Base-by-base conservation (phyloP, 2,888 invertebrate genomes). In the Drosophila robusta region DNA sequence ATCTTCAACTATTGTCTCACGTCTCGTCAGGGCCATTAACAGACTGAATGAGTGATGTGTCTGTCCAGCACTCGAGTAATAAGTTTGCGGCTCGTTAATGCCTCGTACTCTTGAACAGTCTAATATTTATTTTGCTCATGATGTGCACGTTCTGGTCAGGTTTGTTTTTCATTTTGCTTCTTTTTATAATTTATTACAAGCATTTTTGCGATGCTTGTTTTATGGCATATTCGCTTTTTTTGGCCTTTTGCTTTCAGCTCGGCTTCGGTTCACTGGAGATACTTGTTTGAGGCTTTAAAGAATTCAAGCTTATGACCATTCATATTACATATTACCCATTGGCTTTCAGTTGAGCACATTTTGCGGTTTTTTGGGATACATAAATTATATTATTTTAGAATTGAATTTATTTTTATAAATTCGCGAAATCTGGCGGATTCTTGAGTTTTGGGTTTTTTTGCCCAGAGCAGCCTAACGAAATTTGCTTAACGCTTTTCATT, bases 51-150 rank as follows among this genome's bases (percentile, higher is more conserved):
- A 63, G 58, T 58, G 29, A 45, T 46, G 18, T 41, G 66, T 32
- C 54, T 41, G 73, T 12, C 32, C 49, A 62, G 24, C 46, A 60
- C 55, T 67, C 32, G 26, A 73, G 36, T 54, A 36, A 46, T 55
- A 29, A 29, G 8, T 29, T 29, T 29, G 8, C 26, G 44, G 55
- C 39, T 41, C 9, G 29, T 49, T 47, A 39, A 38, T 7, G 52
- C 39, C 26, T 42, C 36, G 49, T 57, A 47, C 18, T 50, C 42
- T 29, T 61, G 32, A 24, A 49, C 46, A 46, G 32, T 51, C 49
- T 70, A 52, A 63, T 77, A 66, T 57, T 51, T 70, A 42, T 78
- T 73, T 62, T 44, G 52, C 65, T 65, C 62, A 54, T 74, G 45
- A 62, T 56, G 39, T 24, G 45, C 70, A 55, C 60, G 64, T 73